phyloP scores from a whole-genome alignment of 2,797 vertebrate genomes.

The Orestias chungarensis region DNA sequence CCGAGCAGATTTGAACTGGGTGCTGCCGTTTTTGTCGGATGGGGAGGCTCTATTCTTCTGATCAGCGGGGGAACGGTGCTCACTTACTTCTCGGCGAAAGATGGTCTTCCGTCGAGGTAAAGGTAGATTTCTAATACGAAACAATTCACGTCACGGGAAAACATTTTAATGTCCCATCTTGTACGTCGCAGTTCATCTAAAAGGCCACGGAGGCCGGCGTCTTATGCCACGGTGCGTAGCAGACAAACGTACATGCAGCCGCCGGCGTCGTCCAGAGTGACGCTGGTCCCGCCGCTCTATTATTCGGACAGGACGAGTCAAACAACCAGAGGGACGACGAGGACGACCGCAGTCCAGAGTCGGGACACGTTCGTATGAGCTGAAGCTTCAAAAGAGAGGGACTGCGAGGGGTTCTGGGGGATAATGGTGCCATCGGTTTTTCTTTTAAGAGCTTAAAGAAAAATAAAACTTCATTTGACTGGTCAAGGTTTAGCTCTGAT shows the following conservation, averaged over 20 bases:
- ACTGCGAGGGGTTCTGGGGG: not conserved
- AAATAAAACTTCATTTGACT: not conserved
- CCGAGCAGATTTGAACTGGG: slow-evolving; percentile 90
- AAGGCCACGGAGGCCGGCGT: slow-evolving; percentile 24
- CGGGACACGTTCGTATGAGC: slow-evolving; percentile 75
- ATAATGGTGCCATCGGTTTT: not conserved
- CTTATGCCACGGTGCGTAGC: slow-evolving; percentile 52
- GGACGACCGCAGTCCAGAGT: slow-evolving; percentile 28
- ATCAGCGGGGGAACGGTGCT: slow-evolving; percentile 86
- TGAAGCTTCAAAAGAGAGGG: not conserved
- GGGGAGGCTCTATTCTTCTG: slow-evolving; percentile 91
- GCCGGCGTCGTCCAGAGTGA: slow-evolving; percentile 44
- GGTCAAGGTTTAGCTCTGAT: too few species aligned
- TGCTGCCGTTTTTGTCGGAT: slow-evolving; percentile 92
- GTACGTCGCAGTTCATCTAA: slow-evolving; percentile 33
- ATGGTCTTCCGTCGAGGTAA: slow-evolving; percentile 50
- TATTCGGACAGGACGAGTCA: slow-evolving; percentile 56
- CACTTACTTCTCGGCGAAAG: slow-evolving; percentile 82
- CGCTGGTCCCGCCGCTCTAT: slow-evolving; percentile 55
- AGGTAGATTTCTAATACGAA: not conserved
- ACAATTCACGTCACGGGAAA: not conserved
- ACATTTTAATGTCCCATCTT: not conserved
- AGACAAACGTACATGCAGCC: slow-evolving; percentile 66
- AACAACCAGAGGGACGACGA: slow-evolving; percentile 26
- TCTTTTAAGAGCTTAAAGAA: not conserved